These are phyloP conservation scores for Percopsis transmontana DNA, from an alignment of 2,113 vertebrate genomes.

Conservation along the genomic window DNA sequence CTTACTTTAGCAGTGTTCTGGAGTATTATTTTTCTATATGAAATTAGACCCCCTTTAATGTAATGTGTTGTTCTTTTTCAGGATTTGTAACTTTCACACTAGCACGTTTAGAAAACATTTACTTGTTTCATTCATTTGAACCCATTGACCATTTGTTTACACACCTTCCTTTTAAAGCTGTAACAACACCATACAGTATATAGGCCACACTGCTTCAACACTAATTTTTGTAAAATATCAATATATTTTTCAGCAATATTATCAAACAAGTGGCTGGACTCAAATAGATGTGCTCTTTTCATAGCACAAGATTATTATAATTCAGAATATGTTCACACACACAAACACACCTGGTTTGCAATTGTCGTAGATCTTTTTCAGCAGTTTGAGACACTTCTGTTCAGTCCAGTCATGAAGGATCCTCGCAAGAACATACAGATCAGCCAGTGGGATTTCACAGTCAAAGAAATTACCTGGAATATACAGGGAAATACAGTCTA, in stretches of 20 bases:
- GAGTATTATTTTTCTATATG: no score
- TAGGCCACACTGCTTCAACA: background rate
- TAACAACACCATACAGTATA: background rate
- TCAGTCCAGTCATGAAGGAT: constrained; percentile 80
- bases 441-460: constrained; percentile 70
- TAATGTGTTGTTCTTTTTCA: no score
- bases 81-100: no score
- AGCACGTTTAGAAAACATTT: no score
- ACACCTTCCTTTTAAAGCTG: background rate
- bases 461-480: constrained; percentile 77
- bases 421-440: constrained; percentile 75
- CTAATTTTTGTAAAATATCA: no score
- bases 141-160: no score
- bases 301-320: background rate
- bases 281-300: background rate
- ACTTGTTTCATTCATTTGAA: no score
- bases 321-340: background rate
- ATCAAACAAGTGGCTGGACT: no score
- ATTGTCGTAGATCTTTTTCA: constrained; percentile 64
- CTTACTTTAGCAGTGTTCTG: no score
- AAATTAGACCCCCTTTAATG: no score
- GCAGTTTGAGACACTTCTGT: constrained; percentile 68
- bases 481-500: background rate
- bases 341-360: constrained; percentile 67
- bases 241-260: no score